phyloP scores from a whole-genome alignment of 2,797 vertebrate genomes.

The Coregonus ussuriensis region DNA sequence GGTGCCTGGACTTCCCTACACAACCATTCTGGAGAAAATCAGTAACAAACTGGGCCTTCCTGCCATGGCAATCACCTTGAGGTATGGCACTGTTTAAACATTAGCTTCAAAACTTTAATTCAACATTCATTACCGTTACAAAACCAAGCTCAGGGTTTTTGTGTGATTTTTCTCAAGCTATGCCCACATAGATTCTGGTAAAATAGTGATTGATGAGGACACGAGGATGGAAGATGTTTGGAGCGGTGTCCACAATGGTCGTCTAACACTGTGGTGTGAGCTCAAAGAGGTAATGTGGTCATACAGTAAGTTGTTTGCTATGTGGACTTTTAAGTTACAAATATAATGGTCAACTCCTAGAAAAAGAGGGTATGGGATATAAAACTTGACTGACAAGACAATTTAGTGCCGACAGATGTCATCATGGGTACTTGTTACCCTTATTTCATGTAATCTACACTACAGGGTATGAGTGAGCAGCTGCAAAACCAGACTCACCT shows the following conservation, averaged over 20 bases:
- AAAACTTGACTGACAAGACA: background rate
- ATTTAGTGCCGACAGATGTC: background rate
- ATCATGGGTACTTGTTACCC: conserved; percentile 14
- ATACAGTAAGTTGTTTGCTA: background rate
- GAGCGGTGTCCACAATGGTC: conserved; percentile 69
- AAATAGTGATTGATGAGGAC: conserved; percentile 57
- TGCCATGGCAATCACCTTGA: conserved; percentile 69
- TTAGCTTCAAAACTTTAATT: background rate
- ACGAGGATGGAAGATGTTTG: conserved; percentile 80
- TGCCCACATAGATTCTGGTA: conserved; percentile 52
- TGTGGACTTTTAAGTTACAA: background rate
- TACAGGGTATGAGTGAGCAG: conserved; percentile 11
- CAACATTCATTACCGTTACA: background rate
- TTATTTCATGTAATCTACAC: background rate
- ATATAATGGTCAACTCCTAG: background rate
- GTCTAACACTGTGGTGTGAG: conserved; percentile 86
- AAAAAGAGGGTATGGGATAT: background rate
- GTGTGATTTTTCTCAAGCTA: conserved; percentile 64
- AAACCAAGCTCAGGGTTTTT: background rate
- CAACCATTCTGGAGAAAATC: conserved; percentile 71
- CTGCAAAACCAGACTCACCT: conserved; percentile 54
- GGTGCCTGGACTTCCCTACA: conserved; percentile 66
- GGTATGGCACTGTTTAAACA: conserved; percentile 66
- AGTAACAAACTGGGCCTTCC: conserved; percentile 80
- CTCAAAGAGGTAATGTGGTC: conserved; percentile 72